Evolutionary conservation across 2,113 vertebrate genomes (phyloP).

Genomic region (Channa maculata): DNA sequence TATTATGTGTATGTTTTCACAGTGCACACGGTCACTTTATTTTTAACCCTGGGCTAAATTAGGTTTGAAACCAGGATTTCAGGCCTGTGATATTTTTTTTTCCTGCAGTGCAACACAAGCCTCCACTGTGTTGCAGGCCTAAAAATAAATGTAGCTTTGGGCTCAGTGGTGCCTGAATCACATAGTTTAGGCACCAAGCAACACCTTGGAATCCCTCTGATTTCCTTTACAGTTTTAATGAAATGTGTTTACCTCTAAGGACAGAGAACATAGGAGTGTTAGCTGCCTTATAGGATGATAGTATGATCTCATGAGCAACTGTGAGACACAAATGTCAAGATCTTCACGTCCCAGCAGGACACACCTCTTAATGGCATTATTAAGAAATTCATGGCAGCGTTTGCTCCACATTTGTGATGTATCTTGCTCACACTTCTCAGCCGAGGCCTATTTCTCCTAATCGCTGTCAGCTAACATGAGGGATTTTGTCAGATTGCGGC

Average conservation of each 20-base stretch:
- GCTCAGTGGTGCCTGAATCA: neutral
- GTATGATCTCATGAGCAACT: slow-evolving; percentile 15
- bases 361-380: neutral
- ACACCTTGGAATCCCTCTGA: neutral
- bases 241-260: neutral
- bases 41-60: neutral
- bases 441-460: slow-evolving; percentile 20
- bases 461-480: slow-evolving; percentile 17
- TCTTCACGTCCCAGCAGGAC: slow-evolving; percentile 4
- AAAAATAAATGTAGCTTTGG: slow-evolving; percentile 12
- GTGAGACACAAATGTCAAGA: slow-evolving; percentile 6
- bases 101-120: neutral
- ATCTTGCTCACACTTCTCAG: neutral
- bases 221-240: neutral
- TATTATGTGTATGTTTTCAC: neutral
- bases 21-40: neutral
- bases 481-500: slow-evolving; percentile 16
- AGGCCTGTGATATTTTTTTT: slow-evolving; percentile 5
- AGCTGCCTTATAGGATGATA: slow-evolving; percentile 12
- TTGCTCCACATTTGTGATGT: slow-evolving; percentile 2
- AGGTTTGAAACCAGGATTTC: slow-evolving; percentile 11
- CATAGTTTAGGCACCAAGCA: neutral
- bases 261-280: neutral
- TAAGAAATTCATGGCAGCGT: neutral
- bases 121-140: neutral